Conservation (phyloP, 2,797 vertebrate genomes). For the Setipinna tenuifilis region DNA sequence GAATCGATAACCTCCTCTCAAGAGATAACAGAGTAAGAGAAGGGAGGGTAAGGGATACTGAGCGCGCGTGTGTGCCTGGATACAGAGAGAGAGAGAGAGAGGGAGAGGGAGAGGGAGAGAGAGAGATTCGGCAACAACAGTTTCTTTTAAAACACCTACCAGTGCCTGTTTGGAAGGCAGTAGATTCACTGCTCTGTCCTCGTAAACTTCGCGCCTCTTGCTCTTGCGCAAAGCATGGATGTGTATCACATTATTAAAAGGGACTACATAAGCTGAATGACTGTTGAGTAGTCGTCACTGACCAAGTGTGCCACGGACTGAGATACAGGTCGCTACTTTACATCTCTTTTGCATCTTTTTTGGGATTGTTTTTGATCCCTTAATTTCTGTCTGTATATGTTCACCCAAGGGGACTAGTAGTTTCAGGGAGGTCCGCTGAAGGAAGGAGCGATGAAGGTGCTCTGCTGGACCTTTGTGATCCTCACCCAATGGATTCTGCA, state of each 20-base stretch:
- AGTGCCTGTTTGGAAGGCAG: slow-evolving; percentile 55
- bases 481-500: slow-evolving; percentile 79
- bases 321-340: slow-evolving; percentile 54
- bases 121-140: slow-evolving; percentile 33
- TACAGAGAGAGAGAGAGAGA: background rate
- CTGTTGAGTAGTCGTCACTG: slow-evolving; percentile 53
- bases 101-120: slow-evolving; percentile 31
- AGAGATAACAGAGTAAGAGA: slow-evolving; percentile 25
- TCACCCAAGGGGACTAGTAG: slow-evolving; percentile 71
- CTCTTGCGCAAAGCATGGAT: slow-evolving; percentile 68
- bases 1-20: slow-evolving; percentile 29
- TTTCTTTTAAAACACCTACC: slow-evolving; percentile 66
- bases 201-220: slow-evolving; percentile 64
- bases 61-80: slow-evolving; percentile 12
- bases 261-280: slow-evolving; percentile 64
- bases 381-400: slow-evolving; percentile 69
- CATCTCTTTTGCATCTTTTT: slow-evolving; percentile 31
- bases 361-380: slow-evolving; percentile 65
- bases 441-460: slow-evolving; percentile 81
- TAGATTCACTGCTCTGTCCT: slow-evolving; percentile 53
- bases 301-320: slow-evolving; percentile 51
- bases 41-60: slow-evolving; percentile 9
- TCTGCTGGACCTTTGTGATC: slow-evolving; percentile 77
- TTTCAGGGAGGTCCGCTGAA: slow-evolving; percentile 68
- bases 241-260: slow-evolving; percentile 62